phyloP scores from a whole-genome alignment of 2,888 invertebrate species.

The Baronia brevicornis region DNA sequence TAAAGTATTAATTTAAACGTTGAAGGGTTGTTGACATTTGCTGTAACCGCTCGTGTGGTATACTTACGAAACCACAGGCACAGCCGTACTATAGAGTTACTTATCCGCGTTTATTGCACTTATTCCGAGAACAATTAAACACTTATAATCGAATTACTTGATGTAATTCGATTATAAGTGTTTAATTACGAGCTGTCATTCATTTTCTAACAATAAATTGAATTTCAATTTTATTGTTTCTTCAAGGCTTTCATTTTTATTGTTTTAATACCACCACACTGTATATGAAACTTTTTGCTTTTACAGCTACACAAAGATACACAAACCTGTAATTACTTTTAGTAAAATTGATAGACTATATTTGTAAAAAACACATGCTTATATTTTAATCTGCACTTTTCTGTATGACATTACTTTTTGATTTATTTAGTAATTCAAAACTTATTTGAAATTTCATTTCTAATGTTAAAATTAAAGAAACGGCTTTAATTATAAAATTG shows the following conservation, averaged over 20 bases:
- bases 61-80: conserved; percentile 26
- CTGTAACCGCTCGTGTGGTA: conserved; percentile 14
- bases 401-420: no score
- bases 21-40: no score
- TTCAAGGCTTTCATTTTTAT: conserved; percentile 11
- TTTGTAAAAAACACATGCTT: no score
- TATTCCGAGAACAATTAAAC: conserved; percentile 6
- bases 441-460: no score
- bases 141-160: conserved; percentile 9
- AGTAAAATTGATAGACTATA: no score
- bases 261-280: no score
- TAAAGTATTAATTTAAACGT: no score
- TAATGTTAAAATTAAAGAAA: no score
- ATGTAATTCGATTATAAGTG: conserved; percentile 8
- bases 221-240: no score
- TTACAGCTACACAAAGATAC: neutral
- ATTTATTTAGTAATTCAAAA: no score
- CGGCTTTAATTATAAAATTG: no score
- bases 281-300: conserved; percentile 1
- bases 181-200: conserved; percentile 4
- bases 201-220: conserved; percentile 1
- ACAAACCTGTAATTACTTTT: neutral
- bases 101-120: conserved; percentile 34
- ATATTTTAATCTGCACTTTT: no score
- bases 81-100: conserved; percentile 40